These are phyloP conservation scores for Oxyura jamaicensis DNA, from an alignment of 2,113 vertebrate species.

Conservation along the genomic window DNA sequence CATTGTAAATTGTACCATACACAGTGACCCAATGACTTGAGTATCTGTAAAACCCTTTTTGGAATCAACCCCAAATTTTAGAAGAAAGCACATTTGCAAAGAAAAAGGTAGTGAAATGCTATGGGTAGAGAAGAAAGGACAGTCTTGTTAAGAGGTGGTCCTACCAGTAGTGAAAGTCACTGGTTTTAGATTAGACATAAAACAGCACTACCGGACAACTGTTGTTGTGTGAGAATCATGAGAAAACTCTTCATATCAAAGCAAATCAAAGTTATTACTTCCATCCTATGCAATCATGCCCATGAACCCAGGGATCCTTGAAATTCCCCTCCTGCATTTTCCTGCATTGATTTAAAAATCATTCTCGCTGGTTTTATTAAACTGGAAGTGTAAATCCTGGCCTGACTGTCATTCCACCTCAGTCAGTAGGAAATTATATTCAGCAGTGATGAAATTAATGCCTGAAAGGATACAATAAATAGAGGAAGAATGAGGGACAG, in stretches of 20 bases:
- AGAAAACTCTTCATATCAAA: background rate
- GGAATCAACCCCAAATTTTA: background rate
- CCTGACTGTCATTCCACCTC: background rate
- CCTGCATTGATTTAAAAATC: background rate
- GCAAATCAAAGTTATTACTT: background rate
- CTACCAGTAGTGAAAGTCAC: background rate
- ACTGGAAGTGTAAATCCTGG: constrained; percentile 1
- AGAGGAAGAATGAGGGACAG: background rate
- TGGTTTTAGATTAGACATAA: background rate
- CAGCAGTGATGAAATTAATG: constrained; percentile 6
- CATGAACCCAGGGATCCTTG: background rate
- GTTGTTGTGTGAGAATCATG: background rate
- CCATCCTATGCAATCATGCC: background rate
- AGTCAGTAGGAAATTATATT: background rate
- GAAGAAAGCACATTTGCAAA: background rate
- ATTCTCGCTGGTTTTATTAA: background rate
- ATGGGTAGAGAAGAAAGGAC: background rate
- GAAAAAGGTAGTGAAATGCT: background rate
- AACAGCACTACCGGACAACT: background rate
- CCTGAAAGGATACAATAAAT: constrained; percentile 15
- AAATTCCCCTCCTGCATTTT: background rate
- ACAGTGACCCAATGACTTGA: background rate
- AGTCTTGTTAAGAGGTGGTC: background rate
- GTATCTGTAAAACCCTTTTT: background rate
- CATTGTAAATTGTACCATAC: background rate